Evolutionary conservation across 2,113 vertebrate genomes (phyloP).

Genomic region (Alexandromys fortis): DNA sequence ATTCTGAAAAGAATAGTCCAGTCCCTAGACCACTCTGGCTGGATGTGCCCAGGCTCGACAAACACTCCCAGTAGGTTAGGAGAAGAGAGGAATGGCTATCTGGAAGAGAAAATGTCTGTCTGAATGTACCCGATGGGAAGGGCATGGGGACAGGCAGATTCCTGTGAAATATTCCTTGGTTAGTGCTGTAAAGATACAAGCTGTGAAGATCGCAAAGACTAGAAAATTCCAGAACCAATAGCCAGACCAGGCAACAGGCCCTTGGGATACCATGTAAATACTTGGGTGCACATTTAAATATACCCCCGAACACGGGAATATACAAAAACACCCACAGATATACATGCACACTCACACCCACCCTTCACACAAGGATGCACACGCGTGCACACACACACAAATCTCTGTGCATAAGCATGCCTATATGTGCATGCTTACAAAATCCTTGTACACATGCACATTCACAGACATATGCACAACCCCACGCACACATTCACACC

Average conservation of each 20-base stretch:
- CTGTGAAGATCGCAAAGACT: too few species aligned
- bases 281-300: too few species aligned
- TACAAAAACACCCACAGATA: background rate
- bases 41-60: fast-evolving
- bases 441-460: background rate
- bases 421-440: too few species aligned
- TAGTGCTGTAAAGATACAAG: background rate
- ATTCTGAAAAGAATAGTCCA: background rate
- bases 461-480: too few species aligned
- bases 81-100: background rate
- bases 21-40: too few species aligned
- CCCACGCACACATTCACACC: too few species aligned
- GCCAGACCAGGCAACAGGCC: background rate
- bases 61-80: background rate
- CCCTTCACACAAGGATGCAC: background rate
- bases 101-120: background rate
- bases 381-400: too few species aligned
- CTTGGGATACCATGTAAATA: background rate
- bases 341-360: background rate
- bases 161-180: background rate
- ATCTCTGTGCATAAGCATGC: background rate
- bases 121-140: too few species aligned
- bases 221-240: background rate
- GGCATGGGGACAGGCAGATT: background rate
- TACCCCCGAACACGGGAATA: background rate